Evolutionary conservation across 2,888 invertebrate genomes (phyloP), one percentile per base, ranked within the genome.

Genomic region (Neuroscelio doddi): DNA sequence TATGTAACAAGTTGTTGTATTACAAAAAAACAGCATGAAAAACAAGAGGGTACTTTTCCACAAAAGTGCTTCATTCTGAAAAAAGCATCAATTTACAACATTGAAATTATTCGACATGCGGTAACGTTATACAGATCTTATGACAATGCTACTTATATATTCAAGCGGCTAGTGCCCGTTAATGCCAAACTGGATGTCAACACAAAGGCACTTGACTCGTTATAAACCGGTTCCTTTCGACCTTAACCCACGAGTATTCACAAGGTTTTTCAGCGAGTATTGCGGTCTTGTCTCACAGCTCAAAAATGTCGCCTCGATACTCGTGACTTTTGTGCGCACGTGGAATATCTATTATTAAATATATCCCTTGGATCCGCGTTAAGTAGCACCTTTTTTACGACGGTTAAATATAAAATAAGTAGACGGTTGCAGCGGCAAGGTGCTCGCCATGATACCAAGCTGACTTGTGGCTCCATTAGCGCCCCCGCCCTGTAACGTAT

Each of bases 391-490:
- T 81, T 82, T 81, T 84, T 84, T 84, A 83, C 72, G 81, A 77
- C 76, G 82, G 79, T 81, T 82, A 82, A 84, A 83, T 83, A 81
- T 83, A 82, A 83, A 83, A 82, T 83, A 84, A 83, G 83, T 82
- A 82, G 81, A 81, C 79, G 76, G 69, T 67, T 67, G 69, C 69
- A 63, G 59, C 65, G 55, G 70, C 67, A 65, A 57, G 68, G 58
- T 64, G 57, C 57, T 56, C 46, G 56, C 76, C 77, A 72, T 80
- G 81, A 80, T 81, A 79, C 76, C 75, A 61, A 70, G 74, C 81
- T 84, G 83, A 83, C 84, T 84, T 83, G 83, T 83, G 82, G 82
- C 82, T 83, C 84, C 83, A 83, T 83, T 84, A 83, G 82, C 82
- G 80, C 76, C 75, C 75, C 75, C 73, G 75, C 74, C 59, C 77